These are phyloP conservation scores for Perodicticus potto DNA, from an alignment of 2,797 vertebrate genomes.

Conservation along the genomic window DNA sequence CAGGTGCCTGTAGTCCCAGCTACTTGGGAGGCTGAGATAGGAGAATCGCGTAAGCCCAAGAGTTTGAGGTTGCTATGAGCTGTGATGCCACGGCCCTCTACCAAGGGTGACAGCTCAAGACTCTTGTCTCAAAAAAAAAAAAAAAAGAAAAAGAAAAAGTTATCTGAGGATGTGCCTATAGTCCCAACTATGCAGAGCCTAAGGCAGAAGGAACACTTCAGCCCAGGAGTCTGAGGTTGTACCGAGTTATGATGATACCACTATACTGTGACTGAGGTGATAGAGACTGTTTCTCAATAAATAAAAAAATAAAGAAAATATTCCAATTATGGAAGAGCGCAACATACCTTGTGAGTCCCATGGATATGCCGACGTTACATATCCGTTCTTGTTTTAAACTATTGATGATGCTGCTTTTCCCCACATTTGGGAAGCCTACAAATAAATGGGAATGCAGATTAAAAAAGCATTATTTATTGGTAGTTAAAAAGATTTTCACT, in stretches of 20 bases:
- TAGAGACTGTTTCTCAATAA: background rate
- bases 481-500: background rate
- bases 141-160: too few species aligned
- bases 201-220: background rate
- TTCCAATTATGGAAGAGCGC: background rate
- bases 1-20: too few species aligned
- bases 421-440: constrained; percentile 97
- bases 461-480: background rate
- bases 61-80: too few species aligned
- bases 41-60: too few species aligned
- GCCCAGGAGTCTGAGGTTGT: background rate
- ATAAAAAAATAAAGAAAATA: constrained; percentile 30
- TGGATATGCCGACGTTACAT: constrained; percentile 91
- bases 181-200: background rate
- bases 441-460: constrained; percentile 33
- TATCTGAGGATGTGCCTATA: background rate
- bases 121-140: too few species aligned
- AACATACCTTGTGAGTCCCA: constrained; percentile 95
- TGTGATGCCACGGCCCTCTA: too few species aligned
- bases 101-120: too few species aligned
- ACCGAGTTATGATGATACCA: background rate
- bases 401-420: constrained; percentile 98
- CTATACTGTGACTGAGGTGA: background rate
- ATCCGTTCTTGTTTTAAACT: constrained; percentile 92
- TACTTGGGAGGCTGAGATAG: too few species aligned